These are phyloP conservation scores for Crocallis elinguaria DNA, from an alignment of 2,888 invertebrate genomes.

Conservation along the genomic window DNA sequence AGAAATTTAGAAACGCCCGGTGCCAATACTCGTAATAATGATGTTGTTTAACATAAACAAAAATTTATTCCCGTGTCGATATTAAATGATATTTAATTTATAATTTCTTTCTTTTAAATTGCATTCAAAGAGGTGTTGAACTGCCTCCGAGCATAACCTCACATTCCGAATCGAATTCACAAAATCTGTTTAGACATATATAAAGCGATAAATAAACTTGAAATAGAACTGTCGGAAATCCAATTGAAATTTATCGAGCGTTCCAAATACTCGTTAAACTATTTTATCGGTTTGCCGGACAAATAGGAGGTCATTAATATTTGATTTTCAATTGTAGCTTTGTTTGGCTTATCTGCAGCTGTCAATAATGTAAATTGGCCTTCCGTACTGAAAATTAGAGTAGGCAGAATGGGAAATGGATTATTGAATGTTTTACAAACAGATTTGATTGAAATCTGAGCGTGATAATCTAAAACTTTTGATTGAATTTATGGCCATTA, in stretches of 20 bases:
- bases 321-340: constrained; percentile 52
- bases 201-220: constrained; percentile 11
- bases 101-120: neutral
- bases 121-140: neutral
- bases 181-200: constrained; percentile 30
- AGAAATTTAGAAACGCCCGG: no score
- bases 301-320: constrained; percentile 49
- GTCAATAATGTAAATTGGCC: constrained; percentile 21
- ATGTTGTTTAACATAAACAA: no score
- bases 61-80: no score
- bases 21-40: no score
- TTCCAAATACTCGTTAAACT: constrained; percentile 38
- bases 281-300: constrained; percentile 43
- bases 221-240: constrained; percentile 30
- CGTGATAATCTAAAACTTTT: neutral
- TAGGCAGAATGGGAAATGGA: constrained; percentile 4
- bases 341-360: constrained; percentile 42
- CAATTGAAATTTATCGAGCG: constrained; percentile 35
- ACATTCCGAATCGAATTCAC: constrained; percentile 6
- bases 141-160: neutral
- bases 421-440: constrained; percentile 7
- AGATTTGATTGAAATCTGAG: neutral
- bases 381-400: constrained; percentile 7
- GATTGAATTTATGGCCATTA: neutral
- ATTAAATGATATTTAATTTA: no score